Evolutionary conservation across 2,113 vertebrate genomes (phyloP), one percentile per base, ranked within the genome.

Genomic region (Sakesphorus luctuosus): DNA sequence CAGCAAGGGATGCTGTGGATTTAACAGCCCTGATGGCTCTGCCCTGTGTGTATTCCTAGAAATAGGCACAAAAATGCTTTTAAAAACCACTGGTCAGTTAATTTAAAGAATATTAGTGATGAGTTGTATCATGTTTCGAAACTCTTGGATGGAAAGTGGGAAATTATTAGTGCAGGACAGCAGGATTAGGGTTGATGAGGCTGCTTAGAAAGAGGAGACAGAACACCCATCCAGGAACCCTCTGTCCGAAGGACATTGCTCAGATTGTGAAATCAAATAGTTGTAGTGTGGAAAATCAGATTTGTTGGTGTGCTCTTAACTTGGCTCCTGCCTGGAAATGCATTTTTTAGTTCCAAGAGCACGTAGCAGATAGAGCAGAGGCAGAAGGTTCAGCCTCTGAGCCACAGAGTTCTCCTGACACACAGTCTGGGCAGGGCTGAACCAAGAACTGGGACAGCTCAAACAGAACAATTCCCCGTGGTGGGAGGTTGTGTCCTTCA

Each of bases 181-280:
- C 4, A 17, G 35, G 82, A 59, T 71, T 47, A 56, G 69, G 68
- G 20, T 43, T 17, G 16, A 1, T n/a, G 76, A 21, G 44, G 65
- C 44, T 71, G 28, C 35, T 77, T 18, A 17, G 86, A 61, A 35
- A 67, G 55, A 71, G 80, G 33, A 75, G 75, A 33, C 76, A 58
- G 63, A 94, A 81, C 3, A 6, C 62, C 74, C 73, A 33, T 84
- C 96, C 95, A 78, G 84, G 73, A 95, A 93, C 43, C n/a, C 59
- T 53, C 5, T 1, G 0, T 62, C 62, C 11, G 12, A 81, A 46
- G 73, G 69, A 71, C 26, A 0, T 35, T 38, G 50, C 55, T 71
- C n/a, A 2, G 7, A 11, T 97, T 94, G 92, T 16, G 20, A 88
- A 93, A 96, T 83, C 75, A n/a, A 23, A 49, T 6, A 6, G 20